Base-by-base conservation (phyloP, 2,888 invertebrate genomes). In the Tromatobia lineatoria region DNA sequence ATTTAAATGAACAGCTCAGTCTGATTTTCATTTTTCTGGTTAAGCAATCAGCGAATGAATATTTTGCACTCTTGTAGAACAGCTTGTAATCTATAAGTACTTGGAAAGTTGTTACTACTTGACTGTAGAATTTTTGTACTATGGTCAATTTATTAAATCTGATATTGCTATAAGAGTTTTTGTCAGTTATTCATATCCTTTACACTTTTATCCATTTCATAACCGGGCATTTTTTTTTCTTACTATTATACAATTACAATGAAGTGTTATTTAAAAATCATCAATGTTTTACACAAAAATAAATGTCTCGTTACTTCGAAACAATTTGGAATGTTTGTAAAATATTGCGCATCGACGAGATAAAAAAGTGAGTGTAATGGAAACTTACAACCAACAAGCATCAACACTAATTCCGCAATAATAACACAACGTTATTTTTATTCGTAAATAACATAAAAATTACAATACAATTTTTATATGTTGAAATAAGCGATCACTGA, bases 71-170 rank as follows among this genome's bases (percentile, higher is more conserved):
- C 64, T 25, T 66, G 34, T 61, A 29, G 20, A 45, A 23, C 57
- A 67, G 73, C 52, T 29, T 42, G 18, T 64, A 64, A 64, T 64
- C 42, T 47, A 34, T 50, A 42, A 75, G 45, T 74, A 57, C 45
- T 57, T 66, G 45, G 69, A 82, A 75, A 78, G n/a, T 66, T 61
- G 74, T 78, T 64, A 79, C 38, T 47, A 45, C 66, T 76, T 71
- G 73, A 73, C 76, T 80, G 67, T 77, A 67, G 71, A 71, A 73
- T 64, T 83, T 83, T 83, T 80, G 76, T 80, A 84, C 77, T 74
- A 81, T 74, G 38, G 73, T 64, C 80, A 42, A 80, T 80, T 80
- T 84, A 84, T 84, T 77, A 84, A 84, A 80, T 71, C 69, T 42
- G 34, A 54, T 42, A 76, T 57, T 61, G 77, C 61, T 74, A 61